Conservation (phyloP, 1,140 invertebrate genomes). For the Drosophila tristis region DNA sequence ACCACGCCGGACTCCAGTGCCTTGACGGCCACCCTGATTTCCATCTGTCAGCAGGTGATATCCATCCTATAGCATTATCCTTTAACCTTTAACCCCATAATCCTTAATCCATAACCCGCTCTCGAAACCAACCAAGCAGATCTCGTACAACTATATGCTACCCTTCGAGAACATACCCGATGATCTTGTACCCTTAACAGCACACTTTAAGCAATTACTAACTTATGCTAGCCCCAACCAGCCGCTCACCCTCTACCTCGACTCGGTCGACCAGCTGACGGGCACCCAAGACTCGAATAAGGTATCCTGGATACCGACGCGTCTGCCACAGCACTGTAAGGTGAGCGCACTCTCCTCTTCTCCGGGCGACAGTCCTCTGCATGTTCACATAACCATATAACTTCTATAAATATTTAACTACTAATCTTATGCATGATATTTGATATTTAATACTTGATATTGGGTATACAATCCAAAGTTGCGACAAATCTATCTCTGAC, state of each 20-base stretch:
- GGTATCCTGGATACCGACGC: conserved; percentile 97
- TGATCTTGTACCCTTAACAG: conserved; percentile 97
- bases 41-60: conserved; percentile 95
- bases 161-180: conserved; percentile 97
- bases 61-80: conserved; percentile 21
- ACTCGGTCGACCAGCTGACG: conserved; percentile 98
- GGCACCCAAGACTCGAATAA: conserved; percentile 97
- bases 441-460: conserved; percentile 1
- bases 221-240: conserved; percentile 92
- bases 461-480: no score
- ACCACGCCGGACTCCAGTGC: conserved; percentile 98
- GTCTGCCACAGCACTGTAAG: conserved; percentile 95
- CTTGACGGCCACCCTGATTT: conserved; percentile 96
- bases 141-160: conserved; percentile 97
- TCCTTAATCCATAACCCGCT: conserved; percentile 13
- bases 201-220: conserved; percentile 97
- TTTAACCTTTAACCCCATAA: conserved; percentile 1
- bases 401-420: neutral
- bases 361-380: no score
- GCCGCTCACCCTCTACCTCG: conserved; percentile 94
- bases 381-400: neutral
- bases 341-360: conserved; percentile 84
- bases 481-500: neutral
- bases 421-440: conserved; percentile 25
- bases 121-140: conserved; percentile 86